phyloP scores from a whole-genome alignment of 2,797 vertebrate species.

The Tangara arthus region DNA sequence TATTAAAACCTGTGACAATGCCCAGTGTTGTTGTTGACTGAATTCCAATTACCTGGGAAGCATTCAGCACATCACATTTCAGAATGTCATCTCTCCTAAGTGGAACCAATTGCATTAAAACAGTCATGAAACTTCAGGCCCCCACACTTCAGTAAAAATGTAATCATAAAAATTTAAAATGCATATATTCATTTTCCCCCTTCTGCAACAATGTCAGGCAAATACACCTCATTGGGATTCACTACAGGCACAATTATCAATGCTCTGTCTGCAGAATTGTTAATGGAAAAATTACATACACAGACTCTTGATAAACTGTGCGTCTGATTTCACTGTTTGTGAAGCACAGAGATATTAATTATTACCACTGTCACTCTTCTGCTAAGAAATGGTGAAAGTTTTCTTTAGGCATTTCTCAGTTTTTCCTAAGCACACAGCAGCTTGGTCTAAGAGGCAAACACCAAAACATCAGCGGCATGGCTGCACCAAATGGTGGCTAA shows the following conservation, averaged over 20 bases:
- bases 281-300: slow-evolving; percentile 73
- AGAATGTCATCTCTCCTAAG: slow-evolving; percentile 59
- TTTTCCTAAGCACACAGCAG: not conserved
- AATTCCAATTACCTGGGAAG: slow-evolving; percentile 68
- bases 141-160: slow-evolving; percentile 55
- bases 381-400: not conserved
- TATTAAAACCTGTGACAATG: slow-evolving; percentile 52
- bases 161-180: slow-evolving; percentile 71
- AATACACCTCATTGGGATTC: slow-evolving; percentile 44
- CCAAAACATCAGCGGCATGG: not conserved
- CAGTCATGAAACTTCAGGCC: slow-evolving; percentile 41
- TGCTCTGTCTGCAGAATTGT: slow-evolving; percentile 59
- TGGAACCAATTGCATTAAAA: slow-evolving; percentile 72
- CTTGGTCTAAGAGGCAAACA: not conserved
- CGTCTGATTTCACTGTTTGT: slow-evolving; percentile 63
- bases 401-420: not conserved
- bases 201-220: slow-evolving; percentile 53
- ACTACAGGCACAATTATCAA: slow-evolving; percentile 60
- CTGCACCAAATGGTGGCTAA: not conserved
- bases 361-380: slow-evolving; percentile 29
- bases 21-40: slow-evolving; percentile 53
- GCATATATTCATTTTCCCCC: slow-evolving; percentile 58
- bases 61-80: slow-evolving; percentile 56
- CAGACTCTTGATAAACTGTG: slow-evolving; percentile 49
- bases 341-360: slow-evolving; percentile 43